Evolutionary conservation across 2,113 vertebrate species (phyloP), one percentile per base, ranked within the genome.

Genomic region (Rafetus swinhoei): DNA sequence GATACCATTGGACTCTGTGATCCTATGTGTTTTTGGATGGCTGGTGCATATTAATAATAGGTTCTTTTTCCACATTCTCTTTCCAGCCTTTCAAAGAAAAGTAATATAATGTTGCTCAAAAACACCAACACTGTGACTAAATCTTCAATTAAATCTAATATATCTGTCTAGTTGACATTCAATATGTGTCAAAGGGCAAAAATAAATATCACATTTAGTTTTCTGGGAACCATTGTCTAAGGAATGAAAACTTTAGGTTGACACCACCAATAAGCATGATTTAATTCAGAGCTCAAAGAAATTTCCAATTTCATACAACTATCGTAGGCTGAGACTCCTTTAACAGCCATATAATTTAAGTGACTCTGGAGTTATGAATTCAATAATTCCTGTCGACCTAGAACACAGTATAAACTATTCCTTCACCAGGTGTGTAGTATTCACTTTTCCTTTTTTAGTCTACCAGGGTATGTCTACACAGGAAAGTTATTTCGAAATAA

Each of bases 241-340:
- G 69, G 79, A 39, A 53, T 55, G 39, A 72, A 57, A 86, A 29
- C 12, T 18, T 19, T 69, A 80, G 25, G 77, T 32, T 60, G 25
- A 86, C 81, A 35, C 86, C 39, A 45, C 32, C 32, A 69, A n/a
- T 35, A 35, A 69, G 32, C 35, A 69, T 50, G 18, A 50, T 76
- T 13, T 76, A 45, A 82, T 91, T 91, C 86, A 91, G 29, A 59
- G 27, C 35, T 91, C 72, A n/a, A 79, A 91, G 59, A 86, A 82
- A 76, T 76, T 54, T 76, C 45, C 19, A 32, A 21, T 62, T 81
- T 60, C 60, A 81, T 55, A 79, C 29, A 79, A n/a, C 25, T 80
- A 80, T 50, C 32, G 65, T n/a, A 25, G 16, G 59, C 54, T 79
- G 74, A n/a, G 39, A 62, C 85, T 24, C 56, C 39, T 84, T 84